Percentiles rank a stretch among this genome's conserved stretches.
Conservation (phyloP, 2,113 vertebrate genomes). For the Sceloporus tristichus region DNA sequence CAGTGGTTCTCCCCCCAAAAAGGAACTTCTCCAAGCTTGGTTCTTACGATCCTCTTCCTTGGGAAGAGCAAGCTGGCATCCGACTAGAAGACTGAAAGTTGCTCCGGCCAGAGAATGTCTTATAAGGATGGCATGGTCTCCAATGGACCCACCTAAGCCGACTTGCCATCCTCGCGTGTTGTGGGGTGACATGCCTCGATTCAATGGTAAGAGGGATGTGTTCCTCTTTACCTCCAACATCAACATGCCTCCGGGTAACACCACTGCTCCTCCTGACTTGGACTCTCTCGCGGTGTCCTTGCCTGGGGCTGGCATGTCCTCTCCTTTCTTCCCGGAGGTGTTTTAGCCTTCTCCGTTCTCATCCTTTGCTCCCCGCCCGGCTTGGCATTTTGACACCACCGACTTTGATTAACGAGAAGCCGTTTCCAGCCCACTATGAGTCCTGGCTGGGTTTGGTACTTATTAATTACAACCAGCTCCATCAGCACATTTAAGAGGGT, state of each 20-base stretch:
- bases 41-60: too few species aligned
- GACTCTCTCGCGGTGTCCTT: not conserved
- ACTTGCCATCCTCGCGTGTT: too few species aligned
- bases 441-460: conserved; percentile 15
- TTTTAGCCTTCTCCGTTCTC: too few species aligned
- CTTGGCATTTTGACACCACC: conserved; percentile 28
- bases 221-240: not conserved
- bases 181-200: too few species aligned
- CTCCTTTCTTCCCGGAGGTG: not conserved
- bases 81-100: too few species aligned
- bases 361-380: not conserved
- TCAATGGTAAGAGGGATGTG: too few species aligned
- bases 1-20: not conserved
- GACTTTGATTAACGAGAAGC: conserved; percentile 35
- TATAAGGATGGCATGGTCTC: too few species aligned
- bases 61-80: too few species aligned
- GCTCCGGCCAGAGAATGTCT: too few species aligned
- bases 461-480: conserved; percentile 31
- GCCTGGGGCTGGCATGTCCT: not conserved
- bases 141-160: too few species aligned
- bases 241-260: too few species aligned
- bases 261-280: not conserved
- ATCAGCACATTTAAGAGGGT: conserved; percentile 26
- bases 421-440: conserved; percentile 19
- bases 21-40: too few species aligned